Evolutionary conservation across 2,113 vertebrate species (phyloP), one percentile per base, ranked within the genome.

Genomic region (Cololabis saira): DNA sequence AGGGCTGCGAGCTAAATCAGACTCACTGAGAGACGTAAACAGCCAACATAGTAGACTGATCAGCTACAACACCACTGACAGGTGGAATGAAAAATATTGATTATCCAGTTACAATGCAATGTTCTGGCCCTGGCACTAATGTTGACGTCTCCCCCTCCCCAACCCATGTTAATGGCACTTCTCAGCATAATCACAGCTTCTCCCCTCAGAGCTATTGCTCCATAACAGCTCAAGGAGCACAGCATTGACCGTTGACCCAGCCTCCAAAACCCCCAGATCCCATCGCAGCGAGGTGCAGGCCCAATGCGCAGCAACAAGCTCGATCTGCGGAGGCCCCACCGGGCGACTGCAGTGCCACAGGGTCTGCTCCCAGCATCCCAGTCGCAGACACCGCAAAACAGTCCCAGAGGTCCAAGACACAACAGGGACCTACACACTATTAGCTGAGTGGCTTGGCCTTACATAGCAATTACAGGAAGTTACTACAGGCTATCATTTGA

Each of bases 251-350:
- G 12, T 9, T 40, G 53, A 44, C 60, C 47, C 47, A 22, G 45
- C 47, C 18, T 62, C 47, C 18, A 21, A 62, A 50, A 33, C 50
- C 60, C 47, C 60, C 12, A 51, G 49, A 41, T 62, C 60, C 60
- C 47, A 62, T 50, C 22, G 30, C 60, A 62, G 21, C 50, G 41
- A 17, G 50, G 12, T 10, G 49, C 17, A 40, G 33, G 47, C 33
- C 12, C 48, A 24, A 51, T 51, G 33, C 41, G 37, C 47, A 40
- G 47, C 30, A 40, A 62, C 60, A 50, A 17, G 49, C 4, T 50
- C 14, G 22, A 24, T 50, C 60, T 45, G 50, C 12, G 15, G 60
- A 50, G 60, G 60, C 47, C 15, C 30, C 15, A 51, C 47, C 18
- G 22, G 47, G 45, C 30, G n/a, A 40, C 33, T 40, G 40, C 18